Percentiles rank a stretch among this genome's conserved stretches.
phyloP scores from a whole-genome alignment of 2,888 invertebrate genomes.

The Selenia dentaria region DNA sequence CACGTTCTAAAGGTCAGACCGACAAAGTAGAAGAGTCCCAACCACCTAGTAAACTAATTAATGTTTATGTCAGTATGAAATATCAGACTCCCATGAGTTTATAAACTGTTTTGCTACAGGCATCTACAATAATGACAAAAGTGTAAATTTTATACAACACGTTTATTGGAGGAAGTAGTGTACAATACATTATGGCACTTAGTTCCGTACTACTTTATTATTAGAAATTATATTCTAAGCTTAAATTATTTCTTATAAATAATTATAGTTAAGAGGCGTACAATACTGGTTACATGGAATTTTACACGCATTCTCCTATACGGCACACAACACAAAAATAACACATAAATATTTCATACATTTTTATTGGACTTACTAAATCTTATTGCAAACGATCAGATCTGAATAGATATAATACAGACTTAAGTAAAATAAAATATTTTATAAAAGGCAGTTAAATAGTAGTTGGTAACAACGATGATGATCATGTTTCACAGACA shows the following conservation, averaged over 20 bases:
- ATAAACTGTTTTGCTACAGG: no score
- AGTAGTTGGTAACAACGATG: no score
- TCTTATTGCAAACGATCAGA: background rate
- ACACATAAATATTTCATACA: no score
- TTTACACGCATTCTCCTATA: conserved; percentile 26
- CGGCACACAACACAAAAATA: conserved; percentile 15
- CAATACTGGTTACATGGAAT: conserved; percentile 65
- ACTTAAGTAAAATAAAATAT: no score
- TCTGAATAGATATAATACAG: no score
- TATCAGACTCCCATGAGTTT: no score
- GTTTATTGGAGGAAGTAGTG: conserved; percentile 58
- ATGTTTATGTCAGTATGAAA: no score
- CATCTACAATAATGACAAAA: background rate
- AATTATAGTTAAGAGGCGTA: conserved; percentile 48
- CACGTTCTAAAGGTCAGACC: no score
- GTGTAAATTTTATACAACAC: conserved; percentile 26
- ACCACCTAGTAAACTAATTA: no score
- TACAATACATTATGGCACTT: conserved; percentile 77
- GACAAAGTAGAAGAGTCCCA: no score
- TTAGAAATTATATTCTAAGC: conserved; percentile 37
- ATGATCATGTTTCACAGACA: no score
- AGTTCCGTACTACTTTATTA: conserved; percentile 51
- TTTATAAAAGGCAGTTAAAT: no score
- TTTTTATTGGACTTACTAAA: conserved; percentile 1
- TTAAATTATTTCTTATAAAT: conserved; percentile 47